Evolutionary conservation across 2,113 vertebrate genomes (phyloP), one percentile per base, ranked within the genome.

Genomic region (Columbina picui): DNA sequence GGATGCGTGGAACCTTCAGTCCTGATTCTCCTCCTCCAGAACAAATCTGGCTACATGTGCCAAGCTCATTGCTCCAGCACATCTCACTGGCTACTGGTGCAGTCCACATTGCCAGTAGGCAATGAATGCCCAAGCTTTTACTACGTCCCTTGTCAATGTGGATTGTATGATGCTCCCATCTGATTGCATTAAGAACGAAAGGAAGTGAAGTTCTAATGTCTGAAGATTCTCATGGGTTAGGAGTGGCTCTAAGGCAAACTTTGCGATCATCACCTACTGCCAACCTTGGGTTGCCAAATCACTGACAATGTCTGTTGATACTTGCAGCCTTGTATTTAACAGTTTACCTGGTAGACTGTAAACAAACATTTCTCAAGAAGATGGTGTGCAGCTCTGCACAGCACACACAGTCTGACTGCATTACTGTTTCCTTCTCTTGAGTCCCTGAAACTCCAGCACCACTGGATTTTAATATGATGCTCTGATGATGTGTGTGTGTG

Each of bases 1-100:
- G 19, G 8, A 6, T 27, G 22, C 13, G 36, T 43, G 38, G 14
- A 63, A 36, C 59, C 29, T 95, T 34, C 43, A 17, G 36, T 47
- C 47, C 57, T 27, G 17, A n/a, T 30, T n/a, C 52, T 57, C 34
- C 27, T 77, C 47, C 60, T 78, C 39, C 41, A 27, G 14, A 13
- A 61, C 30, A 82, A 56, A 64, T 36, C 26, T 17, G 7, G 11
- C 26, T 43, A 1, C 4, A 27, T 14, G 11, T 18, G 21, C 23
- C 57, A 57, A 81, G 60, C n/a, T 38, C 1, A 1, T 70, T 63
- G 59, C 59, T 92, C 26, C 73, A 93, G 43, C 26, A 29, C 26
- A 14, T 2, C 0, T 0, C 52, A 55, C 32, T 1, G 1, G 34
- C 23, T 60, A 9, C 19, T 9, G 0, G n/a, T 10, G 26, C 53